A percentile compares a stretch with the other conserved stretches of the same genome.
These are phyloP conservation scores for Progne subis DNA, from an alignment of 2,113 vertebrate genomes.

Conservation along the genomic window DNA sequence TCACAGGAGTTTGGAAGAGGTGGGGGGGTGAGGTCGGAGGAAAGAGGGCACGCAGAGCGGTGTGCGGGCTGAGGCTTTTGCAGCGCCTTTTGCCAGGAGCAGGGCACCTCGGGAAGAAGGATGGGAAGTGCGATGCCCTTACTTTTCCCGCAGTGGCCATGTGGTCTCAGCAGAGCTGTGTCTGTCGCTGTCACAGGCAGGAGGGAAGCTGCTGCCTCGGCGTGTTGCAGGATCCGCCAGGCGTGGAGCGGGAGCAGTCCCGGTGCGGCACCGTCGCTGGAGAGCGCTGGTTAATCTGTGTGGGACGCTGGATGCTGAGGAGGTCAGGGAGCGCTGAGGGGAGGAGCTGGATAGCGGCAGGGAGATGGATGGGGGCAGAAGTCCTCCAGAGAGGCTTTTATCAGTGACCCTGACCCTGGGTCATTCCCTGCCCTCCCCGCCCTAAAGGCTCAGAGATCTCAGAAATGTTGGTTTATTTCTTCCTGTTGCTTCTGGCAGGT, in stretches of 20 bases:
- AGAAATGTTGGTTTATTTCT: too few relatives aligned
- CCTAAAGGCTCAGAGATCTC: not conserved
- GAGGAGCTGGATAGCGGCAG: not conserved
- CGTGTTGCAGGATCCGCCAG: rapidly evolving
- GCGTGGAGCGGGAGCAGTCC: not conserved
- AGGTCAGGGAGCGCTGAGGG: not conserved
- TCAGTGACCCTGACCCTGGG: not conserved
- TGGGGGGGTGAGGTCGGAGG: not conserved
- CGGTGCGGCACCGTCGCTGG: rapidly evolving
- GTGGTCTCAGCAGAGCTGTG: not conserved
- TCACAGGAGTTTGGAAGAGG: not conserved
- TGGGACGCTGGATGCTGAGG: not conserved
- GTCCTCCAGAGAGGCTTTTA: not conserved
- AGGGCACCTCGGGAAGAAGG: not conserved
- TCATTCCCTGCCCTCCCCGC: not conserved
- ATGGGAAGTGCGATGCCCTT: not conserved
- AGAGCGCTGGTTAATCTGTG: not conserved
- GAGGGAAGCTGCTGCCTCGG: not conserved
- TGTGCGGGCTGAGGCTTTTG: not conserved
- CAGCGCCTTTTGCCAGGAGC: not conserved
- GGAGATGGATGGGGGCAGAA: not conserved
- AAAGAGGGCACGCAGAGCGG: not conserved
- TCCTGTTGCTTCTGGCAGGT: too few relatives aligned
- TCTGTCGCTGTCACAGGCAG: not conserved
- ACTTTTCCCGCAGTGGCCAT: slow-evolving; percentile 64